Percentiles rank a stretch among this genome's conserved stretches.
Evolutionary conservation across 2,888 invertebrate species (phyloP).

Genomic region (Argynnis bischoffii): DNA sequence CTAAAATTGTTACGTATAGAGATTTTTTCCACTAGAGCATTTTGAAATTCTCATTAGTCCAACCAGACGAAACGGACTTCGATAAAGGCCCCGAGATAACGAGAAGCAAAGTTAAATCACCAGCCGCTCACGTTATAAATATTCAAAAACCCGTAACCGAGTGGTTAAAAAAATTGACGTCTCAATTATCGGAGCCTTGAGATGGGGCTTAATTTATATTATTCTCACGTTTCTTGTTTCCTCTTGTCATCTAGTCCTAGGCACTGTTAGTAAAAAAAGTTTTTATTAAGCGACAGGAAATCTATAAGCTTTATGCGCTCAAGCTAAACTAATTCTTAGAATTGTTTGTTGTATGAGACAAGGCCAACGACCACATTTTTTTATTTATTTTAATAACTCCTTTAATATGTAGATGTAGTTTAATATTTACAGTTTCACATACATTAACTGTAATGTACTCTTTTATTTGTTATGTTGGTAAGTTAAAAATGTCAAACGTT

Average conservation of each 20-base stretch:
- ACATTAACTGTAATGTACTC: too few relatives aligned
- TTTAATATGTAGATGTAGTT: too few relatives aligned
- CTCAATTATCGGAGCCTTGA: slow-evolving; percentile 73
- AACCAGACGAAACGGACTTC: slow-evolving; percentile 51
- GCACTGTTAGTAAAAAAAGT: slow-evolving; percentile 1
- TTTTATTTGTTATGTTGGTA: too few relatives aligned
- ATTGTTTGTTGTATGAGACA: too few relatives aligned
- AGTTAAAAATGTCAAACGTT: too few relatives aligned
- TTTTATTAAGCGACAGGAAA: background rate
- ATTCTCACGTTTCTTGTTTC: slow-evolving; percentile 79
- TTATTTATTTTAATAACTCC: too few relatives aligned
- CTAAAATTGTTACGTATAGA: slow-evolving; percentile 18
- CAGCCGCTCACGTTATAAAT: slow-evolving; percentile 74
- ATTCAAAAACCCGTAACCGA: slow-evolving; percentile 63
- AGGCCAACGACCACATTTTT: too few relatives aligned
- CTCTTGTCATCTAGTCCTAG: slow-evolving; percentile 58
- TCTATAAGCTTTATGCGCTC: background rate
- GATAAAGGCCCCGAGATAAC: slow-evolving; percentile 73
- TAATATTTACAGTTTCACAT: too few relatives aligned
- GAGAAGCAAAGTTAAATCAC: slow-evolving; percentile 75
- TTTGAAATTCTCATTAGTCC: slow-evolving; percentile 51
- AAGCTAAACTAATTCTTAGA: background rate
- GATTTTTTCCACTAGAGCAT: slow-evolving; percentile 38
- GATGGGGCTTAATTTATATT: slow-evolving; percentile 69
- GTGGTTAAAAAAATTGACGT: slow-evolving; percentile 76